Evolutionary conservation across 2,797 vertebrate species (phyloP), one percentile per base, ranked within the genome.

Genomic region (Uromys caudimaculatus): DNA sequence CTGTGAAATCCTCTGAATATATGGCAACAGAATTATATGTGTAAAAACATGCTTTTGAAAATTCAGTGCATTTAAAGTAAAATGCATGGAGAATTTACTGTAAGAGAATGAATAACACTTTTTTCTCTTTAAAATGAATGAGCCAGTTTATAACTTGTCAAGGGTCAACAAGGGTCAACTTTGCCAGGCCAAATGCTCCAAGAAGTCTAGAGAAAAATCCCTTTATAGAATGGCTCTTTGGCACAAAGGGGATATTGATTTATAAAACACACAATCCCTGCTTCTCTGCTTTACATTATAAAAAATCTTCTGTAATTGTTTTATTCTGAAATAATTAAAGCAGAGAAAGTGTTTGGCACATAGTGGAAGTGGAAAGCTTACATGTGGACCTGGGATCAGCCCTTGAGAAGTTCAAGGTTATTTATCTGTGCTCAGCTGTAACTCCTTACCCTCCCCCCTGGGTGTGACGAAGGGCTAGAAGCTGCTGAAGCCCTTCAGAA

Each of bases 81-180:
- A 96, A 73, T 35, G 93, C 44, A 64, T 32, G 35, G 6, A 44
- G 47, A 90, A 92, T 71, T 23, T 84, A 76, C 52, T 75, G 19
- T 14, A 89, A 90, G 54, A 86, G 5, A 90, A 50, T 76, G 13
- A 17, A 64, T 78, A 76, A 76, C 11, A 44, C 21, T 71, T 87
- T 91, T 97, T 97, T 84, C 38, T 91, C 13, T 54, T 78, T 97
- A 94, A 96, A 94, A 96, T 95, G 75, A 95, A 44, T 94, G 94
- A 96, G n/a, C 56, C 95, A 97, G 96, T 75, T 58, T 52, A 97
- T 50, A 71, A 84, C 38, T 86, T 19, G 16, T 89, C 92, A 67
- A 81, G 10, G 92, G 94, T 98, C 97, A 97, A 89, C 62, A 94
- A 97, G 60, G 88, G 58, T 78, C 75, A 90, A 52, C 75, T 38